Base-by-base conservation (phyloP, 2,113 vertebrate species). In the Paramormyrops kingsleyae region DNA sequence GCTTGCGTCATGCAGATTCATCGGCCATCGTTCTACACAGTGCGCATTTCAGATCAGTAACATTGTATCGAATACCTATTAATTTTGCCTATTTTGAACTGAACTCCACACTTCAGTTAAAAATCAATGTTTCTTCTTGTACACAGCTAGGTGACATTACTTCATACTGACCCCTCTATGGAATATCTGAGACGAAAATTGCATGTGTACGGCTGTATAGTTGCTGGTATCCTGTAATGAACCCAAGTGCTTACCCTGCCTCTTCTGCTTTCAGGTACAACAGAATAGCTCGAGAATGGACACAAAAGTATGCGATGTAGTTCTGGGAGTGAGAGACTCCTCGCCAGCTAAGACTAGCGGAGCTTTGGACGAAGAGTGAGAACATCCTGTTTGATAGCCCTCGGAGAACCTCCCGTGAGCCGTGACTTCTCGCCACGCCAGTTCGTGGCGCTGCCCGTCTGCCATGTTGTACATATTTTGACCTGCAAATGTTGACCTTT, bases 241-340 rank as follows among this genome's bases (percentile, higher is more conserved):
- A 15, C 50, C 47, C 1, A 5, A n/a, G 12, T 4, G 39, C 5
- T 56, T 6, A 50, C 77, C 59, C 19, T 85, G 31, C 42, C 31
- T 70, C 7, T 94, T 95, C n/a, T 92, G 88, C 91, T 92, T 92
- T 50, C 95, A 97, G 96, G 96, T 97, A 97, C 96, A 97, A 97
- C 96, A 97, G 95, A 96, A 96, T 97, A 96, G 97, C 96, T 95
- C 95, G 96, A 94, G 97, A 97, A 96, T 97, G 96, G 96, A 97
- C 96, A 95, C 96, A 97, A 95, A 97, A 97, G 96, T 97, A 97
- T 94, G 97, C 96, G 90, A 97, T 97, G 96, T 97, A 96, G 96
- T 95, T 94, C 94, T 13, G 39, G 89, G 84, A 95, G 96, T 94
- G 95, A 94, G 95, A 96, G 95, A 89, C 19, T 95, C 96, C 96